A percentile compares a stretch with the other conserved stretches of the same genome.
Evolutionary conservation across 2,797 vertebrate species (phyloP).

Genomic region (Pelochelys cantorii): DNA sequence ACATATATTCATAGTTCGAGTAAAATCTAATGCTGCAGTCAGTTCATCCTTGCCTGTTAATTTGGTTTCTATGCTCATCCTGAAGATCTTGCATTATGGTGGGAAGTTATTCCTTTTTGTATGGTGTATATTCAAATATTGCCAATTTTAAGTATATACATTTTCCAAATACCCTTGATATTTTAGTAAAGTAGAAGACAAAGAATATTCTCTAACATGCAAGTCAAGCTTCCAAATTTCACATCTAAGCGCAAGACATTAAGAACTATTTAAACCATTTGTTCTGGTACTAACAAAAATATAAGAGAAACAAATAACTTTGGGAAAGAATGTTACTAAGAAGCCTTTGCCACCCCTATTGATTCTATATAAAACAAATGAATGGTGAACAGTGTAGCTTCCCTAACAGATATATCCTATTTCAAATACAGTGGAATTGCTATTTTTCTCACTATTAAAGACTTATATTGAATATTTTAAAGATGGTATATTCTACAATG

Average conservation of each 20-base stretch:
- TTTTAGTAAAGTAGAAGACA: neutral
- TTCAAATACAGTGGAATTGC: neutral
- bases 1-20: neutral
- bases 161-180: neutral
- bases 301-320: neutral
- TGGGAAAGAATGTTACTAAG: neutral
- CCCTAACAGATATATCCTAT: neutral
- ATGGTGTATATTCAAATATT: neutral
- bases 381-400: neutral
- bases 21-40: neutral
- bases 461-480: neutral
- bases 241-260: neutral
- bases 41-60: accelerated
- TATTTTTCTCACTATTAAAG: neutral
- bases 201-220: neutral
- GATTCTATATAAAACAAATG: neutral
- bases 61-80: neutral
- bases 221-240: neutral
- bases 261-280: neutral
- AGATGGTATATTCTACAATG: neutral
- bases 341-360: neutral
- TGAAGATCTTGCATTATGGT: neutral
- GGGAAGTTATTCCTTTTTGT: neutral
- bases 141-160: neutral
- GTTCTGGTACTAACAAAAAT: neutral